phyloP scores from a whole-genome alignment of 2,888 invertebrate species.

The Phortica magna region DNA sequence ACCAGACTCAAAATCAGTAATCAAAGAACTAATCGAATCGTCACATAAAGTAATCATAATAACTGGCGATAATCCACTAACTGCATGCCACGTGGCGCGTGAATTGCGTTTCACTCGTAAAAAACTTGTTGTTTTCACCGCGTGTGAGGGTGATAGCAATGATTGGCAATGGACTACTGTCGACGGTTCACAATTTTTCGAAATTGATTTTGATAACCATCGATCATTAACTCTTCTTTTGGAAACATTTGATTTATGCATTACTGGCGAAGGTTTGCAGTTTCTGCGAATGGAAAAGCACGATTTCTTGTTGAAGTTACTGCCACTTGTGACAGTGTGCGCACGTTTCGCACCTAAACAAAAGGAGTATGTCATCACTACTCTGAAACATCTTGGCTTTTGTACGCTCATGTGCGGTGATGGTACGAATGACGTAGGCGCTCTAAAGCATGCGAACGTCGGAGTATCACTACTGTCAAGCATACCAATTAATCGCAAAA shows the following conservation, averaged over 20 bases:
- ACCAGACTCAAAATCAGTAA: slow-evolving; percentile 94
- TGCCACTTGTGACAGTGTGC: slow-evolving; percentile 94
- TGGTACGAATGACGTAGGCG: slow-evolving; percentile 99
- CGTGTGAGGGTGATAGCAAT: slow-evolving; percentile 63
- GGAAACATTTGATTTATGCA: slow-evolving; percentile 90
- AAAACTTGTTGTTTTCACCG: slow-evolving; percentile 82
- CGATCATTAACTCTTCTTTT: slow-evolving; percentile 85
- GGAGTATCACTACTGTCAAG: slow-evolving; percentile 94
- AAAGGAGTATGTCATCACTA: slow-evolving; percentile 96
- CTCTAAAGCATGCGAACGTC: slow-evolving; percentile 98
- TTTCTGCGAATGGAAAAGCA: slow-evolving; percentile 83
- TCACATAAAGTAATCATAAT: slow-evolving; percentile 99
- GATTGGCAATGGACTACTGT: slow-evolving; percentile 89
- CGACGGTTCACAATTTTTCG: slow-evolving; percentile 79
- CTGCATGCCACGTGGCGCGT: slow-evolving; percentile 98
- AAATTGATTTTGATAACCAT: slow-evolving; percentile 58
- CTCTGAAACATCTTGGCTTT: slow-evolving; percentile 90
- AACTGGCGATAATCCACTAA: slow-evolving; percentile 99
- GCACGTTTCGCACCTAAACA: slow-evolving; percentile 99
- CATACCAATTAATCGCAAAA: slow-evolving; percentile 82
- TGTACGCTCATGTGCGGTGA: slow-evolving; percentile 99
- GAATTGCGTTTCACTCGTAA: slow-evolving; percentile 93
- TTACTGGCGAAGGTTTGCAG: slow-evolving; percentile 94
- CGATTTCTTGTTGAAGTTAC: slow-evolving; percentile 83
- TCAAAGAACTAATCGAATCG: slow-evolving; percentile 94